Conservation (phyloP, 2,888 invertebrate species). For the Pogonocherus hispidulus region DNA sequence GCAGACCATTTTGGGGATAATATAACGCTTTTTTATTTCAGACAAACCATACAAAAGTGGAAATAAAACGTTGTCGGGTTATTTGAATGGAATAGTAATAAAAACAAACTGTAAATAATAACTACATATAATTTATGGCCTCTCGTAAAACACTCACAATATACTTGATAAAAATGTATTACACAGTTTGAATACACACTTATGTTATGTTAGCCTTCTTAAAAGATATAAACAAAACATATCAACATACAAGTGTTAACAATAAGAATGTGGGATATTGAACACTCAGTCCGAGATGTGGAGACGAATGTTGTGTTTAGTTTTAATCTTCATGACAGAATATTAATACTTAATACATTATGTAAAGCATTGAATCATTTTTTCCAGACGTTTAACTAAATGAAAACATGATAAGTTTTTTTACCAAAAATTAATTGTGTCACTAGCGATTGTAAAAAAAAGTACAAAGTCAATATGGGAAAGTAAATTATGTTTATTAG, state of each 20-base stretch:
- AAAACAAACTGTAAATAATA: slow-evolving; percentile 21
- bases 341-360: too few species aligned
- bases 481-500: too few species aligned
- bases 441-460: too few species aligned
- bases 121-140: slow-evolving; percentile 18
- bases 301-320: background rate
- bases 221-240: background rate
- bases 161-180: slow-evolving; percentile 11
- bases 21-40: too few species aligned
- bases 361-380: too few species aligned
- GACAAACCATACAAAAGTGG: background rate
- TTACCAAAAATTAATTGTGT: too few species aligned
- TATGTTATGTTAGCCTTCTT: slow-evolving; percentile 8
- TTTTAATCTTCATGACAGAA: too few species aligned
- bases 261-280: background rate
- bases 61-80: background rate
- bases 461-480: too few species aligned
- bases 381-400: too few species aligned
- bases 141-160: background rate
- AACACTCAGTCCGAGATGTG: background rate
- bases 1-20: too few species aligned
- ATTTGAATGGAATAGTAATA: background rate
- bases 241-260: background rate
- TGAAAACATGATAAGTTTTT: too few species aligned
- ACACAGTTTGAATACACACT: slow-evolving; percentile 4